Conservation (phyloP, 2,797 vertebrate species). For the Cyclopterus lumpus region DNA sequence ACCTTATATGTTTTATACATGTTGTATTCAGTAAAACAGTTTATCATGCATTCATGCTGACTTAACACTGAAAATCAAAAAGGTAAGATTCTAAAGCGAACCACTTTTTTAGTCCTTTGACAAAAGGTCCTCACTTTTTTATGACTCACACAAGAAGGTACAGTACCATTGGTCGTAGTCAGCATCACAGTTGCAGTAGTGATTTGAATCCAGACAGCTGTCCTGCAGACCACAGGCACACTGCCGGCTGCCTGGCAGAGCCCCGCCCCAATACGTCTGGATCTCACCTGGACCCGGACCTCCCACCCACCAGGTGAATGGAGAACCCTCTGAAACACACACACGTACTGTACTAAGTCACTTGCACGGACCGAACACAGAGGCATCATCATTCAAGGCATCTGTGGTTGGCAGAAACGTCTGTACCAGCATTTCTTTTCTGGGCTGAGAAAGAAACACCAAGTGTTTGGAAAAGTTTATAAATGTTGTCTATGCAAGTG, state of each 20-base stretch:
- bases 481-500: too few relatives aligned
- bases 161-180: conserved; percentile 91
- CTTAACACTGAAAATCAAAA: not conserved
- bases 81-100: not conserved
- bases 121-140: too few relatives aligned
- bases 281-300: conserved; percentile 87
- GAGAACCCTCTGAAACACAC: conserved; percentile 84
- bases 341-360: not conserved
- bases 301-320: conserved; percentile 95
- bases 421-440: too few relatives aligned
- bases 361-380: not conserved
- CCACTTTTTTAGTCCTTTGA: not conserved
- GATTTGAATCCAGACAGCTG: conserved; percentile 88
- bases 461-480: too few relatives aligned
- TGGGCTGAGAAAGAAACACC: too few relatives aligned
- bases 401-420: not conserved
- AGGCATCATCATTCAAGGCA: not conserved
- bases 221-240: conserved; percentile 90
- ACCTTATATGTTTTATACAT: not conserved
- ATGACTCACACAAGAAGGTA: too few relatives aligned
- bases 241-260: conserved; percentile 84
- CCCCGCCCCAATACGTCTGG: conserved; percentile 92
- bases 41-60: not conserved
- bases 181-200: conserved; percentile 94
- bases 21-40: too few relatives aligned